These are phyloP conservation scores for Ellobium chinense DNA, from an alignment of 2,888 invertebrate genomes.

Conservation along the genomic window DNA sequence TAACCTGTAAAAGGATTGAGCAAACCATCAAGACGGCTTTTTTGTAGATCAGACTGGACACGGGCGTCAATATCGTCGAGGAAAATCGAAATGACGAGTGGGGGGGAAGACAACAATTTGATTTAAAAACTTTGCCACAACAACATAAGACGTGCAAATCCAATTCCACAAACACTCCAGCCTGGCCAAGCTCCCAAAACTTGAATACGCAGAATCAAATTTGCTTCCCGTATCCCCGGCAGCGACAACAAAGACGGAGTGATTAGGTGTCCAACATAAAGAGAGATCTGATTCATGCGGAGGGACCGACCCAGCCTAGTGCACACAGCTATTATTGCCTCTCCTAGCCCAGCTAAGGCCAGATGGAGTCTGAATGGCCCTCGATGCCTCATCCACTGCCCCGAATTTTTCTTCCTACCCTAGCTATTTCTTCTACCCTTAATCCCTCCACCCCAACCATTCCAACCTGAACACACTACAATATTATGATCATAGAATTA, in stretches of 20 bases:
- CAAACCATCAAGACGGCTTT: constrained; percentile 8
- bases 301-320: background rate
- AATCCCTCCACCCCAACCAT: too few species aligned
- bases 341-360: background rate
- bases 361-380: background rate
- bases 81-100: too few species aligned
- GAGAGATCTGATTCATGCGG: constrained; percentile 16
- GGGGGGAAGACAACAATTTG: too few species aligned
- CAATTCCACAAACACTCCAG: background rate
- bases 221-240: background rate
- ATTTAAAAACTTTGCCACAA: too few species aligned
- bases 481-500: too few species aligned
- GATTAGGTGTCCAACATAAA: constrained; percentile 24
- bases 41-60: too few species aligned
- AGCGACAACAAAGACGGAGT: constrained; percentile 13
- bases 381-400: background rate
- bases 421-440: background rate
- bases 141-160: background rate
- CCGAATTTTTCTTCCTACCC: background rate
- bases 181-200: background rate
- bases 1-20: constrained; percentile 22
- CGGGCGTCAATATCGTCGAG: too few species aligned
- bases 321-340: background rate
- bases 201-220: background rate
- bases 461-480: too few species aligned